phyloP scores from a whole-genome alignment of 1,140 invertebrate genomes.

The Hesperophylax magnus region DNA sequence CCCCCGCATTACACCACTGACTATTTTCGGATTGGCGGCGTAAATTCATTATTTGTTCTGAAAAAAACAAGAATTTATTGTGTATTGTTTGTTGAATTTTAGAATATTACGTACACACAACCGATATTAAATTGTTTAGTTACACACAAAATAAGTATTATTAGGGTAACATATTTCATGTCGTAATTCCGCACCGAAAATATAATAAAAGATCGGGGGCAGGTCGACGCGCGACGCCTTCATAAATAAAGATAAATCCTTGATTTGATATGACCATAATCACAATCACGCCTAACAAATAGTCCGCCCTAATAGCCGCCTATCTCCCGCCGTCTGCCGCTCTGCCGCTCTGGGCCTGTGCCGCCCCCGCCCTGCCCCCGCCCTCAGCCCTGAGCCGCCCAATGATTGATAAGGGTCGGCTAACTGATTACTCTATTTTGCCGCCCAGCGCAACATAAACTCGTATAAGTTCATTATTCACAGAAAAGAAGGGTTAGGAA shows the following conservation, averaged over 20 bases:
- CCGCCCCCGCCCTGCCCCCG: not conserved
- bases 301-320: slow-evolving; percentile 36
- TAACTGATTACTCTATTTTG: slow-evolving; percentile 43
- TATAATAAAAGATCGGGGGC: not conserved
- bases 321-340: slow-evolving; percentile 14
- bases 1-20: too few species aligned
- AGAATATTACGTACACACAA: too few species aligned
- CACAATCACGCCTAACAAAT: slow-evolving; percentile 44
- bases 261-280: slow-evolving; percentile 38
- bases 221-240: not conserved
- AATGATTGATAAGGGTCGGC: slow-evolving; percentile 46
- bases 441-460: slow-evolving; percentile 27
- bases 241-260: slow-evolving; percentile 26
- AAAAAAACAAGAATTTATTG: too few species aligned
- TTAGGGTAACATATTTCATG: too few species aligned
- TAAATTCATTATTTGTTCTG: too few species aligned
- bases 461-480: slow-evolving; percentile 42
- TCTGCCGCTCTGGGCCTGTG: slow-evolving; percentile 5
- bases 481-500: slow-evolving; percentile 10
- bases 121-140: too few species aligned
- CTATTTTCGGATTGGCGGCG: too few species aligned
- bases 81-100: too few species aligned
- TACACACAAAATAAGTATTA: too few species aligned
- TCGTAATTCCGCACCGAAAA: too few species aligned
- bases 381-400: not conserved